Evolutionary conservation across 1,140 invertebrate species (phyloP).

Genomic region (Paraescarpia echinospica): DNA sequence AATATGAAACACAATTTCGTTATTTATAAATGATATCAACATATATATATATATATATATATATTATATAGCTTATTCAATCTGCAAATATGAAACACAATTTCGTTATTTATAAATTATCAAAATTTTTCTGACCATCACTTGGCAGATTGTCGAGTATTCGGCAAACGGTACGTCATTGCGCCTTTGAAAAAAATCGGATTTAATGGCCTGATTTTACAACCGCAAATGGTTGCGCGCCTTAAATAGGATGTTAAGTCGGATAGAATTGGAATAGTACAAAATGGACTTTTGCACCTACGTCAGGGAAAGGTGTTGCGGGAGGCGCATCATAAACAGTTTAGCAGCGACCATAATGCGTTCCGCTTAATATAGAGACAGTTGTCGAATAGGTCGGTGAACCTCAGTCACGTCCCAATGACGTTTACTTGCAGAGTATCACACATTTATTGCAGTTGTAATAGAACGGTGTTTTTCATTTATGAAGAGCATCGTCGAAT

Average conservation of each 20-base stretch:
- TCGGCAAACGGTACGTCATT: not conserved
- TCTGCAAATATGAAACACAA: too few relatives aligned
- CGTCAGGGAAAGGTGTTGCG: not conserved
- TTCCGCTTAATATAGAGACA: not conserved
- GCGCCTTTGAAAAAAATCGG: not conserved
- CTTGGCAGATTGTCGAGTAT: not conserved
- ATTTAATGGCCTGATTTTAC: not conserved
- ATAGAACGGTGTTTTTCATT: not conserved
- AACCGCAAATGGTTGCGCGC: not conserved
- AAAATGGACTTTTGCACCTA: not conserved
- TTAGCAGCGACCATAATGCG: not conserved
- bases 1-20: not conserved
- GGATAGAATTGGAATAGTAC: not conserved
- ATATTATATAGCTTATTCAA: not conserved
- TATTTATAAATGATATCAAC: not conserved
- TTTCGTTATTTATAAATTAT: not conserved
- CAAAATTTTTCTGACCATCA: not conserved
- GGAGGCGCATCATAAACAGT: not conserved
- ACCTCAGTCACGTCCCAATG: not conserved
- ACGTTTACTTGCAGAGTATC: not conserved
- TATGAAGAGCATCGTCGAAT: not conserved
- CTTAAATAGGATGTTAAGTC: constrained; percentile 1
- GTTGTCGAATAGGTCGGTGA: not conserved
- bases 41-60: not conserved
- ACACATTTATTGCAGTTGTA: not conserved